These are phyloP conservation scores for Meandrina meandrites DNA, from an alignment of 92 coral and sea anemone genomes.

Conservation along the genomic window DNA sequence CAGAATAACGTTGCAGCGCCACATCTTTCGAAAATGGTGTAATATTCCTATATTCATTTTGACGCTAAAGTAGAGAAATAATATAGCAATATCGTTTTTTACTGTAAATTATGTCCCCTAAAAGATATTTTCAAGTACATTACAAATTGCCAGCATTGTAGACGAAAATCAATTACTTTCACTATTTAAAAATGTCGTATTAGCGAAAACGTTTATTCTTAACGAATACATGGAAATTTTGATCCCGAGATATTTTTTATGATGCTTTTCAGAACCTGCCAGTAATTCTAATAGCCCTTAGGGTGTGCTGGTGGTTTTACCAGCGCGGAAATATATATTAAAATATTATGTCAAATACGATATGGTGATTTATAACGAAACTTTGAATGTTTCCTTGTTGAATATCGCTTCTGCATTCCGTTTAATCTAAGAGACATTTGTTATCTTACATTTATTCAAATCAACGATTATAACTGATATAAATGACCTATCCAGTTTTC, in stretches of 20 bases:
- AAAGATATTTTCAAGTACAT: no score
- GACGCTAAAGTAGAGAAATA: background rate
- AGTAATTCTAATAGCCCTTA: background rate
- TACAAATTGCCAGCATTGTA: no score
- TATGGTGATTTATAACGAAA: background rate
- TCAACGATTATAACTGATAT: background rate
- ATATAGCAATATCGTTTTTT: background rate
- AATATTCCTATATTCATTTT: background rate
- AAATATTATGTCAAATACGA: background rate
- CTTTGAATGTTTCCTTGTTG: background rate
- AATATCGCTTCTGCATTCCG: background rate
- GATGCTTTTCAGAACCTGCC: background rate
- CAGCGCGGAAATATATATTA: background rate
- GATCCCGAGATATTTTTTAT: background rate
- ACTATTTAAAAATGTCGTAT: background rate
- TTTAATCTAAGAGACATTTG: background rate
- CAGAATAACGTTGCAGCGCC: background rate
- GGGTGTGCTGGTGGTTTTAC: background rate
- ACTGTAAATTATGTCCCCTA: no score
- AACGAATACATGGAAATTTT: background rate
- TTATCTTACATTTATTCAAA: background rate
- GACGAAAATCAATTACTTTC: background rate
- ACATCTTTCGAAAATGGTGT: background rate
- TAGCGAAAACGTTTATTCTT: background rate
- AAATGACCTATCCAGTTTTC: background rate